These are phyloP conservation scores for Pogoniulus pusillus DNA, from an alignment of 2,797 vertebrate genomes.

Conservation along the genomic window DNA sequence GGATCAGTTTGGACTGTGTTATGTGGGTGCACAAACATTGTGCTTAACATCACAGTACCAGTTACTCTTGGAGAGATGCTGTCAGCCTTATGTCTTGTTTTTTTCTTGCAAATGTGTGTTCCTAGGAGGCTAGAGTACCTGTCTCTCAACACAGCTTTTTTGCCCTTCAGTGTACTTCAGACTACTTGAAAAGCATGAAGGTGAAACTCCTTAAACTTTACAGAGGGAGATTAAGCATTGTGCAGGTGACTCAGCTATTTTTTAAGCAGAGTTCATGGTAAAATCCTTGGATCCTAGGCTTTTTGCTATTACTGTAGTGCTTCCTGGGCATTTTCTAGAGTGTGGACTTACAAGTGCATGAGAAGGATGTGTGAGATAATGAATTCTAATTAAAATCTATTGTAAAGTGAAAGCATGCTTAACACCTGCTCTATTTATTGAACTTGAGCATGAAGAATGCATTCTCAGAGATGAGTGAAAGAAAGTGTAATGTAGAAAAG, in stretches of 20 bases:
- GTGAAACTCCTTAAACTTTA: neutral
- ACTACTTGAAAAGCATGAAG: neutral
- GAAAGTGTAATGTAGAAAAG: neutral
- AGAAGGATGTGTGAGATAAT: neutral
- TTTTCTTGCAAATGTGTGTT: neutral
- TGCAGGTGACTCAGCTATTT: neutral
- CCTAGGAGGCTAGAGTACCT: neutral
- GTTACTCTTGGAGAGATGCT: neutral
- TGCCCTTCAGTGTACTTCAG: neutral
- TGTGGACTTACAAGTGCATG: neutral
- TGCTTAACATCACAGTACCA: neutral
- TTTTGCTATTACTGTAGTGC: neutral
- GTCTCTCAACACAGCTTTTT: neutral
- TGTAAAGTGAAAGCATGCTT: neutral
- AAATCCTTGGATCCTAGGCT: neutral
- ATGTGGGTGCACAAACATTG: neutral
- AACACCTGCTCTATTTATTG: neutral
- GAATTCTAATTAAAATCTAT: neutral
- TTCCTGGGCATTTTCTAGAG: neutral
- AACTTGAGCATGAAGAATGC: neutral
- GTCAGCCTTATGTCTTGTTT: rapidly evolving
- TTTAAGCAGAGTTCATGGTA: neutral
- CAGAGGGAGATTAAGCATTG: neutral
- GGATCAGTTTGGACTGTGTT: neutral
- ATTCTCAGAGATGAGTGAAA: neutral